These are phyloP conservation scores for Vipera ursinii DNA, from an alignment of 2,797 vertebrate species.

Conservation along the genomic window DNA sequence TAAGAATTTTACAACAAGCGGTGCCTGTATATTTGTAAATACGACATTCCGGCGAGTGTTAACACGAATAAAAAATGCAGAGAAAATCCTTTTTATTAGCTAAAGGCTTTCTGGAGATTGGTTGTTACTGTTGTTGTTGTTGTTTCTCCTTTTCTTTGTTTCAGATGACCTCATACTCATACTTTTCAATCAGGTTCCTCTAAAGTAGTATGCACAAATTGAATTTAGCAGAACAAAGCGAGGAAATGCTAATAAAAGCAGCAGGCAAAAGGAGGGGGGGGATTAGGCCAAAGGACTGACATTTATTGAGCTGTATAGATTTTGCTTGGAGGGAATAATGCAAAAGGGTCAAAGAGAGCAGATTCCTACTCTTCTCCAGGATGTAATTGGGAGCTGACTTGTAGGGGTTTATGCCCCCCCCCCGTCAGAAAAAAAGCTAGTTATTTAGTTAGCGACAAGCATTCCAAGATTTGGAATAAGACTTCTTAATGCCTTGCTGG, in stretches of 20 bases:
- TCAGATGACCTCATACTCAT: neutral
- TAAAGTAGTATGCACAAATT: neutral
- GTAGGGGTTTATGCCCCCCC: neutral
- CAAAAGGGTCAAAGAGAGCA: neutral
- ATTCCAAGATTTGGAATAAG: neutral
- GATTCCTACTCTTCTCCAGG: no score
- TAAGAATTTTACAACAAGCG: constrained; percentile 73
- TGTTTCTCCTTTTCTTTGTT: neutral
- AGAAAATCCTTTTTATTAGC: constrained; percentile 71
- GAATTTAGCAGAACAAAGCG: neutral
- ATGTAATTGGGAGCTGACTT: neutral
- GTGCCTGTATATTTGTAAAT: constrained; percentile 81
- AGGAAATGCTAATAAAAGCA: neutral
- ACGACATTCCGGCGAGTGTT: constrained; percentile 77
- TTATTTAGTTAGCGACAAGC: no score
- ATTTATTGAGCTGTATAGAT: neutral
- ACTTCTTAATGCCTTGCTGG: neutral
- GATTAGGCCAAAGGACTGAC: neutral
- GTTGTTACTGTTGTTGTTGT: neutral
- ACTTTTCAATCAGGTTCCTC: neutral
- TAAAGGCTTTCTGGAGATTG: constrained; percentile 19
- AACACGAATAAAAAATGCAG: constrained; percentile 70
- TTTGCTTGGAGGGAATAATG: neutral
- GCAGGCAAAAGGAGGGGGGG: neutral
- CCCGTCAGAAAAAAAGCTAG: no score